These are phyloP conservation scores for Eudyptes chrysolophus DNA, from an alignment of 2,113 vertebrate genomes.

Conservation along the genomic window DNA sequence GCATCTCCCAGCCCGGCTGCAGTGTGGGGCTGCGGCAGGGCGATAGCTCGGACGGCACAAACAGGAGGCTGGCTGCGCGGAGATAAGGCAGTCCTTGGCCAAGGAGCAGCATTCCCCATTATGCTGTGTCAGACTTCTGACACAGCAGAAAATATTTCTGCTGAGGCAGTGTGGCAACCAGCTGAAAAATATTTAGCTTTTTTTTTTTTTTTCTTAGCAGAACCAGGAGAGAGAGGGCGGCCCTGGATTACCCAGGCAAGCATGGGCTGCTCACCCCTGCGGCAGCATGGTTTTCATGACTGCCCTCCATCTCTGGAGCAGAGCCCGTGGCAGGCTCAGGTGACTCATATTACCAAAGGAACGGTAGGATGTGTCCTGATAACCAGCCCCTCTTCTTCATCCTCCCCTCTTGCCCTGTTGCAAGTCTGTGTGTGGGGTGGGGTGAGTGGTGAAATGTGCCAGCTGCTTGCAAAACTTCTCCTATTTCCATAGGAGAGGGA, in stretches of 20 bases:
- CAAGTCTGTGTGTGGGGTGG: neutral
- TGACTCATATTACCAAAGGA: neutral
- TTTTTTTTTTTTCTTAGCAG: neutral
- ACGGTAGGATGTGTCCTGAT: fast-evolving
- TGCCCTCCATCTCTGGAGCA: neutral
- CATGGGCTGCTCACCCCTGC: fast-evolving
- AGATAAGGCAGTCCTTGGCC: neutral
- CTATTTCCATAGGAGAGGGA: neutral
- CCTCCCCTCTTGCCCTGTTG: no score
- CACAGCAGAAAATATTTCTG: constrained; percentile 24
- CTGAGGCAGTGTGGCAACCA: neutral
- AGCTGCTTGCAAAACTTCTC: neutral
- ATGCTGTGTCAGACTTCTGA: constrained; percentile 49
- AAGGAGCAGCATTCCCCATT: neutral
- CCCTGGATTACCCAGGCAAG: neutral
- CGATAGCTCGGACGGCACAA: neutral
- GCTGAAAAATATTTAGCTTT: neutral
- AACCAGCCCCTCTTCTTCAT: neutral
- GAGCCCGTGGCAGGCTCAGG: neutral
- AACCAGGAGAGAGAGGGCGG: fast-evolving
- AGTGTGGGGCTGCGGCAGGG: fast-evolving
- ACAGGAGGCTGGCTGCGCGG: neutral
- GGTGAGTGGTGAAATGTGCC: no score
- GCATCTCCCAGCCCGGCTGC: neutral
- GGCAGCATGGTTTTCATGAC: fast-evolving